Conservation (phyloP, 2,888 invertebrate genomes). For the Dasypogon diadema region DNA sequence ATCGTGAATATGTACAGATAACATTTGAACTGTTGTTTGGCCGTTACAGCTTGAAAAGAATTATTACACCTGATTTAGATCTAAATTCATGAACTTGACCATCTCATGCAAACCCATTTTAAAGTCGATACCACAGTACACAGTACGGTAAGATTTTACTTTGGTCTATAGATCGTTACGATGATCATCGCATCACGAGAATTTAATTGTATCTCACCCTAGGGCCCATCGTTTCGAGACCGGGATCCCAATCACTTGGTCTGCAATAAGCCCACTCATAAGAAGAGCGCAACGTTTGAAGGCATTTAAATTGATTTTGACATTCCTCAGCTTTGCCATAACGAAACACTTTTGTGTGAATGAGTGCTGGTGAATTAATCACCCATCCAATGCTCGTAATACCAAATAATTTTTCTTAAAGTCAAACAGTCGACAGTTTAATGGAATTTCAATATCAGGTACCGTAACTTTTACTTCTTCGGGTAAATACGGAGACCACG, state of each 20-base stretch:
- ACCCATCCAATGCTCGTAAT: neutral
- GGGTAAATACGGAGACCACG: no score
- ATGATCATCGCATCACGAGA: slow-evolving; percentile 69
- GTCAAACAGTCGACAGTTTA: slow-evolving; percentile 36
- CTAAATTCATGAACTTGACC: slow-evolving; percentile 60
- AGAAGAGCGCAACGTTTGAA: neutral
- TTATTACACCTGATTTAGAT: slow-evolving; percentile 69
- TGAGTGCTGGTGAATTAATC: no score
- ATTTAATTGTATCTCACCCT: slow-evolving; percentile 69
- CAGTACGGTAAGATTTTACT: neutral
- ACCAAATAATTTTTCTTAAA: slow-evolving; percentile 34
- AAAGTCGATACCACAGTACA: neutral
- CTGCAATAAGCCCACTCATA: slow-evolving; percentile 25
- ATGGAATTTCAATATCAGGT: slow-evolving; percentile 46
- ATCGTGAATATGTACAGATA: slow-evolving; percentile 61
- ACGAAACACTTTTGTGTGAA: neutral
- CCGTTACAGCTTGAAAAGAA: slow-evolving; percentile 62
- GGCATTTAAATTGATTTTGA: slow-evolving; percentile 44
- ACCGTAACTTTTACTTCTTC: no score
- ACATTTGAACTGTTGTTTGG: slow-evolving; percentile 37
- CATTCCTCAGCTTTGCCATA: neutral
- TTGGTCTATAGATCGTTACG: slow-evolving; percentile 56
- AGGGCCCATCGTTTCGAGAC: slow-evolving; percentile 59
- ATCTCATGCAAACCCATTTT: slow-evolving; percentile 46
- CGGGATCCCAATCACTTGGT: slow-evolving; percentile 7